phyloP scores from a whole-genome alignment of 2,797 vertebrate species.

The Limnodromus scolopaceus region DNA sequence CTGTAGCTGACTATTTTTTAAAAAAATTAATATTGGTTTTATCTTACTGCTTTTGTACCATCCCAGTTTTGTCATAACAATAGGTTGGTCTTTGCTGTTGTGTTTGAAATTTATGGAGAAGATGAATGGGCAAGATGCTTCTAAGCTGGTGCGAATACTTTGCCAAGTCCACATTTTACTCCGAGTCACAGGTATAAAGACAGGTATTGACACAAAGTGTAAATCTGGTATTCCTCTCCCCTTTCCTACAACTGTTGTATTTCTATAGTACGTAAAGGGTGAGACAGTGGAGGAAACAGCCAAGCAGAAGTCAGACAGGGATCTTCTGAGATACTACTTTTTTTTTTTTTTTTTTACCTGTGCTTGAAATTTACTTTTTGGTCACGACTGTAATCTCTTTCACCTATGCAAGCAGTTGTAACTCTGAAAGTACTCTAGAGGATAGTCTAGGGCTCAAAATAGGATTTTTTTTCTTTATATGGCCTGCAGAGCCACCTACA shows the following conservation, averaged over 20 bases:
- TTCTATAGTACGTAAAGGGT: background rate
- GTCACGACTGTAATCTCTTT: background rate
- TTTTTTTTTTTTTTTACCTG: too few relatives aligned
- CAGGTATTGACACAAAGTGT: background rate
- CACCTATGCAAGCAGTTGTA: background rate
- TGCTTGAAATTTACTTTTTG: background rate
- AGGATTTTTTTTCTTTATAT: background rate
- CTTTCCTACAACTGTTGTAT: background rate
- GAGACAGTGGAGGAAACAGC: background rate
- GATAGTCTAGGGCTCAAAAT: background rate
- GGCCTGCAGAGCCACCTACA: background rate
- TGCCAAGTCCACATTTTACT: background rate
- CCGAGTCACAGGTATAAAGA: background rate
- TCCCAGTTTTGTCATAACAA: background rate
- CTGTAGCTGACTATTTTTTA: background rate
- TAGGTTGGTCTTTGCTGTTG: rapidly evolving
- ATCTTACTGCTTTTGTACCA: background rate
- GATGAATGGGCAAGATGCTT: background rate
- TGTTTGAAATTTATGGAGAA: background rate
- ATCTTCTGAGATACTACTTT: background rate
- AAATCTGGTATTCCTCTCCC: background rate
- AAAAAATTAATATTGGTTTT: background rate
- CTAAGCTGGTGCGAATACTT: background rate
- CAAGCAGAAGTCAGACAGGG: background rate
- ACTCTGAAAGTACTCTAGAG: background rate